phyloP scores from a whole-genome alignment of 2,888 invertebrate genomes.

The Seira sanloemensis region DNA sequence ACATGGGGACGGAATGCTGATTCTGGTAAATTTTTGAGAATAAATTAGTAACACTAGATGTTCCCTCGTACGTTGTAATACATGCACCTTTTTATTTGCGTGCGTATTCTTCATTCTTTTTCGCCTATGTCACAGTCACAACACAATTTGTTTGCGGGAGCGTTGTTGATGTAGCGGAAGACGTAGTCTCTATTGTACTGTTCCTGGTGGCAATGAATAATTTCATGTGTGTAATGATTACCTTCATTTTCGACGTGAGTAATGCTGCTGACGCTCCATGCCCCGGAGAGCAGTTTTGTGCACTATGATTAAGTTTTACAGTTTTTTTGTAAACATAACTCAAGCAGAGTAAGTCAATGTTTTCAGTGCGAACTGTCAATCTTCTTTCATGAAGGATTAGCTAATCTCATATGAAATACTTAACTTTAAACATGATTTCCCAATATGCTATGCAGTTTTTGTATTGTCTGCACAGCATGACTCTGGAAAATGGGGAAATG shows the following conservation, averaged over 20 bases:
- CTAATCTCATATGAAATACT: too few relatives aligned
- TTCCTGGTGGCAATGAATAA: background rate
- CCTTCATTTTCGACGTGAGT: too few relatives aligned
- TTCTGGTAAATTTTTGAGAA: too few relatives aligned
- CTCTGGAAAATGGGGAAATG: background rate
- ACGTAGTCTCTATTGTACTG: too few relatives aligned
- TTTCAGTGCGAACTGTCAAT: background rate
- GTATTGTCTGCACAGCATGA: background rate
- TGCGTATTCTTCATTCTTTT: background rate
- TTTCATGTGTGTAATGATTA: background rate
- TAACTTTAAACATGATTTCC: background rate
- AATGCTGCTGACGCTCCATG: background rate
- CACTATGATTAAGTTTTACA: too few relatives aligned
- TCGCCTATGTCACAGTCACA: background rate
- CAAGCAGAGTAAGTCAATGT: background rate
- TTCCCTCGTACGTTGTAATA: too few relatives aligned
- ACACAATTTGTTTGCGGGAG: too few relatives aligned
- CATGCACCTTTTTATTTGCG: background rate
- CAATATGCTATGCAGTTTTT: background rate
- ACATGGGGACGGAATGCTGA: too few relatives aligned
- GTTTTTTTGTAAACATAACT: too few relatives aligned
- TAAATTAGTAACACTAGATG: too few relatives aligned
- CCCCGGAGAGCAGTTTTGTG: too few relatives aligned
- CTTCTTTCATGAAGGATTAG: background rate
- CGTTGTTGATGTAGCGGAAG: background rate